Evolutionary conservation across 53 echinoderm and acorn worm genomes (phyloP).

Genomic region (Crossaster papposus): DNA sequence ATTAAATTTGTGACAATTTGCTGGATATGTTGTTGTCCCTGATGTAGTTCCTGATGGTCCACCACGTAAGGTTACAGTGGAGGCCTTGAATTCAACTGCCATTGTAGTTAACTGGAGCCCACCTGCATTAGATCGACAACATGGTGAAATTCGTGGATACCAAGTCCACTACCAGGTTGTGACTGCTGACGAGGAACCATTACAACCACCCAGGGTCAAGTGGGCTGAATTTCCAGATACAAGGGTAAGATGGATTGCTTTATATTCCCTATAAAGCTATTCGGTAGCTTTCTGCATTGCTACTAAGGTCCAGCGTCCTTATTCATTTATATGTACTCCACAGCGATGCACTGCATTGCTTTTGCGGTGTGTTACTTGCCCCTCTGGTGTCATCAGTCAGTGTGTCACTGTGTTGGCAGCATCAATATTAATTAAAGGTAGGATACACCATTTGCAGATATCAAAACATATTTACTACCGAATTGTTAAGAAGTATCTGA

Average conservation of each 20-base stretch:
- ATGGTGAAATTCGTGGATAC: slow-evolving; percentile 92
- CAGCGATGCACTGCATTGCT: no score
- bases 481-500: no score
- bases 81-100: slow-evolving; percentile 89
- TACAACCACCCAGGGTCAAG: slow-evolving; percentile 51
- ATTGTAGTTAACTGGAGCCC: slow-evolving; percentile 79
- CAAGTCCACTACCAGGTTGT: slow-evolving; percentile 82
- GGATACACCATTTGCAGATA: no score
- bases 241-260: slow-evolving; percentile 61
- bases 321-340: no score
- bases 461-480: no score
- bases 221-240: slow-evolving; percentile 66
- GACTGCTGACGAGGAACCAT: slow-evolving; percentile 64
- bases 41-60: slow-evolving; percentile 82
- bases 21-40: no score
- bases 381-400: no score
- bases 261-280: background rate
- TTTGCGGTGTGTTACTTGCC: no score
- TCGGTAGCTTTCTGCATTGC: background rate
- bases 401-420: no score
- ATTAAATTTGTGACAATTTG: no score
- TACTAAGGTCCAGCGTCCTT: background rate
- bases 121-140: slow-evolving; percentile 71
- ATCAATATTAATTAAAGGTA: no score
- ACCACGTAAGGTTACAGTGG: slow-evolving; percentile 78